These are phyloP conservation scores for Malurus melanocephalus DNA, from an alignment of 2,113 vertebrate species.

Conservation along the genomic window DNA sequence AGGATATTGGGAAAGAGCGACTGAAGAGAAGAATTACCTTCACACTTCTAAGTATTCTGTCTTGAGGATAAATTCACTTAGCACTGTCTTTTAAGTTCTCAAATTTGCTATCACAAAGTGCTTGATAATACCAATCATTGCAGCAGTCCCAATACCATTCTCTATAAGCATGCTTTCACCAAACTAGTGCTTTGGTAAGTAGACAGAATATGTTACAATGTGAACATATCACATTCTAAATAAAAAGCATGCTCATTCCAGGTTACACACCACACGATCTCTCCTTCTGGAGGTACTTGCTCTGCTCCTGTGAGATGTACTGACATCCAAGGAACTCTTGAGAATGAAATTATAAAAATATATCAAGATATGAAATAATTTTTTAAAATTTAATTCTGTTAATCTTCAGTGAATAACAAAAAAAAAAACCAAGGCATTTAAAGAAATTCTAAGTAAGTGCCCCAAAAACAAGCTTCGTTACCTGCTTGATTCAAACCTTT, in stretches of 20 bases:
- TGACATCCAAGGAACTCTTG: conserved; percentile 78
- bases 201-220: neutral
- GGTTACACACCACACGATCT: conserved; percentile 79
- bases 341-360: conserved; percentile 52
- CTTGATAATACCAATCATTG: neutral
- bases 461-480: neutral
- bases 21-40: neutral
- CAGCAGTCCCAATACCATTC: neutral
- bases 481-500: neutral
- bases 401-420: neutral
- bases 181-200: neutral
- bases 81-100: neutral
- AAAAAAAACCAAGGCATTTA: neutral
- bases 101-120: neutral
- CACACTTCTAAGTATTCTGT: neutral
- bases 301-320: conserved; percentile 72
- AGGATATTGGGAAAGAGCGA: neutral
- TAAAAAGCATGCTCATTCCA: neutral
- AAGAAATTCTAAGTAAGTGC: neutral
- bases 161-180: neutral
- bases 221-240: neutral
- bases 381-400: neutral
- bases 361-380: neutral
- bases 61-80: neutral
- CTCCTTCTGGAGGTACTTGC: conserved; percentile 76